These are phyloP conservation scores for Naso thynnoides DNA, from an alignment of 2,797 vertebrate genomes.

Conservation along the genomic window DNA sequence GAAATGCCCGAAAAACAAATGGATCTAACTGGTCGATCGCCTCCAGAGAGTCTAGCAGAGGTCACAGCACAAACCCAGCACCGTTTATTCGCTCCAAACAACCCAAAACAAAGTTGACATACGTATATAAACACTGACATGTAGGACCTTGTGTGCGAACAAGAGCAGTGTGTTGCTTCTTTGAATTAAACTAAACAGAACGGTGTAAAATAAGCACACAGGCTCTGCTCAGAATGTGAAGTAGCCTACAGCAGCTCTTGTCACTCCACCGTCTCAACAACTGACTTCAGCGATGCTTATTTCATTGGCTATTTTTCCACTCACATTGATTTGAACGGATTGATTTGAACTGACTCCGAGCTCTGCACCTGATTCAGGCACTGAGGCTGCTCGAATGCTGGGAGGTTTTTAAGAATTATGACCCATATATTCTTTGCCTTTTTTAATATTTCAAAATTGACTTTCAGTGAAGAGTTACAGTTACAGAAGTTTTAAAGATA, in stretches of 20 bases:
- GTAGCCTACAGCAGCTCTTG: constrained; percentile 34
- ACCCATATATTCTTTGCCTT: constrained; percentile 17
- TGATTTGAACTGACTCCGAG: constrained; percentile 41
- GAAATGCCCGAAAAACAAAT: constrained; percentile 82
- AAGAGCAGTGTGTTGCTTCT: constrained; percentile 25
- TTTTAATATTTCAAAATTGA: constrained; percentile 38
- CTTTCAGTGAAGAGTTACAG: constrained; percentile 39
- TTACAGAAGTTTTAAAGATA: constrained; percentile 28
- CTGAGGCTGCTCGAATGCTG: constrained; percentile 4
- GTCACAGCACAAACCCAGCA: constrained; percentile 64
- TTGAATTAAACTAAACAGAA: constrained; percentile 15
- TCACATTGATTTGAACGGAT: constrained; percentile 41
- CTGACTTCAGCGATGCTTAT: constrained; percentile 39
- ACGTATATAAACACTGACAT: constrained; percentile 46
- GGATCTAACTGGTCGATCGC: constrained; percentile 77
- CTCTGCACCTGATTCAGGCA: constrained; percentile 30
- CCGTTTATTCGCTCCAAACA: constrained; percentile 57
- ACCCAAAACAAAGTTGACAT: constrained; percentile 69
- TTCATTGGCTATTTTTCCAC: constrained; percentile 38
- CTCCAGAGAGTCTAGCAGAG: constrained; percentile 78
- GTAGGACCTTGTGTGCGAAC: constrained; percentile 9
- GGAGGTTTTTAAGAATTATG: constrained; percentile 21
- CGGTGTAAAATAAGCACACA: constrained; percentile 4
- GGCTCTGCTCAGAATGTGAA: constrained; percentile 15
- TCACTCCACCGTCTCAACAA: constrained; percentile 30